Evolutionary conservation across 2,797 vertebrate species (phyloP), one percentile per base, ranked within the genome.

Genomic region (Chaetophractus vellerosus): DNA sequence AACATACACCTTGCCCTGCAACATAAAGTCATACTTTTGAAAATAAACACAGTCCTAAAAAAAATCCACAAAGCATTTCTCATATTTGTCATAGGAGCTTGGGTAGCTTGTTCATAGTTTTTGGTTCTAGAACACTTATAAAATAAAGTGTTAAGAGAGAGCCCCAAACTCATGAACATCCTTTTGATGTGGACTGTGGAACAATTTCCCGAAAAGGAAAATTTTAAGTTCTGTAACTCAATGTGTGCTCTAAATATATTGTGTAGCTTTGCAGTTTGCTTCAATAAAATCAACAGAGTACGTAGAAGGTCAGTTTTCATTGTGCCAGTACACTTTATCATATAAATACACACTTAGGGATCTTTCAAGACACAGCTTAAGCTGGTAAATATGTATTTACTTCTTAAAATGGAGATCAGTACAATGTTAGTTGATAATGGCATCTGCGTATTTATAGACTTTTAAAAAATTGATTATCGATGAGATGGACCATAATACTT

Each of bases 361-460:
- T 9, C 66, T 48, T 66, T n/a, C 28, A 93, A 95, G 88, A 76
- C 16, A 50, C 21, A 96, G 5, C 85, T 71, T 89, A 94, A 80
- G 28, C 68, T 69, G 0, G 0, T 38, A 66, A 72, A 38, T 84
- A 23, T 5, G 52, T 64, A 12, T 9, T 9, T 24, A 92, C 23
- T 81, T 92, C 69, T 95, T 90, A 93, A 85, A 93, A 63, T 95
- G 55, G 33, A 94, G 38, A 86, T 83, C 61, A 91, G 41, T 45
- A 31, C 31, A 96, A 57, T 57, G 74, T 69, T 75, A 64, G 71
- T 59, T 66, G 61, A 87, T 86, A 94, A 91, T 87, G 38, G 61
- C 41, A 81, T 66, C 87, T 31, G 57, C 33, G 31, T 82, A 64
- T 93, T 97, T 90, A 93, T n/a, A 90, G 87, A 91, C 6, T 91